Conservation (phyloP, 2,888 invertebrate genomes). For the Epinotia bilunana region DNA sequence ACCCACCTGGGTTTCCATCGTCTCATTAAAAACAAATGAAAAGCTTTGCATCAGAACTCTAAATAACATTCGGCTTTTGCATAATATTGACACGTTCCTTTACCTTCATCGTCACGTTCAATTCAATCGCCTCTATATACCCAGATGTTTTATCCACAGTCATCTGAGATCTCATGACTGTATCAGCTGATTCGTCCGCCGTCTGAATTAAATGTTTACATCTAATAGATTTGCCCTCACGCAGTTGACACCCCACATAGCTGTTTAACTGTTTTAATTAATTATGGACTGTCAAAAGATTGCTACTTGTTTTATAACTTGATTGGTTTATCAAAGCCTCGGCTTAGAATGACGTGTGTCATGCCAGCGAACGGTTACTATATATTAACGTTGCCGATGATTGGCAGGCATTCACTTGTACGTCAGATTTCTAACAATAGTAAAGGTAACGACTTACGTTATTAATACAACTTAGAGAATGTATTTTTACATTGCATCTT, state of each 20-base stretch:
- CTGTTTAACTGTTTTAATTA: constrained; percentile 19
- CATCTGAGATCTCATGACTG: constrained; percentile 9
- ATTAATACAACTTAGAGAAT: constrained; percentile 5
- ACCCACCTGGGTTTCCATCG: too few relatives aligned
- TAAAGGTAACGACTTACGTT: constrained; percentile 8
- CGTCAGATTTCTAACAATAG: constrained; percentile 13
- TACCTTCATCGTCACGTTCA: neutral
- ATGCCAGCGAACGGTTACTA: constrained; percentile 9
- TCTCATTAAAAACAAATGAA: too few relatives aligned
- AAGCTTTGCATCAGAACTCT: neutral
- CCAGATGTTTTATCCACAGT: neutral
- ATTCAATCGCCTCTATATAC: neutral
- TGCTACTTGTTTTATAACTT: constrained; percentile 5
- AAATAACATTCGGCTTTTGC: neutral
- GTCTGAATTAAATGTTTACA: constrained; percentile 22
- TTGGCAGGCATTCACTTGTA: constrained; percentile 16
- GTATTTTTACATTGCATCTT: neutral
- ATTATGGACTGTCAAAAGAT: constrained; percentile 21
- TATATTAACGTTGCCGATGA: constrained; percentile 24
- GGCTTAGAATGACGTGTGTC: constrained; percentile 20
- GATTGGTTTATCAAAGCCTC: constrained; percentile 15
- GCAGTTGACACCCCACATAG: constrained; percentile 1
- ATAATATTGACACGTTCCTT: neutral
- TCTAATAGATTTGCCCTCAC: constrained; percentile 27
- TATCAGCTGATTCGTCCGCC: constrained; percentile 19